phyloP scores from a whole-genome alignment of 2,113 vertebrate genomes.

The rabbit (Oryctolagus cuniculus) region DNA sequence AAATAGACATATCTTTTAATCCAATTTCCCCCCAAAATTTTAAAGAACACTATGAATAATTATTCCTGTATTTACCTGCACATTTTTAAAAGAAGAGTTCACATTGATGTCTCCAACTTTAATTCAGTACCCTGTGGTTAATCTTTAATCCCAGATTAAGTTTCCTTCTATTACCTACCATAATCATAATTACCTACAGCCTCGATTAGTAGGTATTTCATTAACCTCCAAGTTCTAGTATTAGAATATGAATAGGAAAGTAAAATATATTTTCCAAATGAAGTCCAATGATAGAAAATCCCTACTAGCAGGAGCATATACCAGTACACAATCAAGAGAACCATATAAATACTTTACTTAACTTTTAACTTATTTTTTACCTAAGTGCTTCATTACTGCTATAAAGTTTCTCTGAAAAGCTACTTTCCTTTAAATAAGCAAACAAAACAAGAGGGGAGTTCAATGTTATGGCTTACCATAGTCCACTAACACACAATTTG shows the following conservation, averaged over 20 bases:
- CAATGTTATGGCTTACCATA: background rate
- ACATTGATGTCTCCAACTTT: background rate
- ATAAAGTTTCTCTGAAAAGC: background rate
- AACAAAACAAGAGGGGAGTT: background rate
- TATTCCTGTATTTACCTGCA: background rate
- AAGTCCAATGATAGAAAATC: background rate
- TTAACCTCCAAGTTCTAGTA: background rate
- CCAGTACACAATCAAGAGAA: background rate
- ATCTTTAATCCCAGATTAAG: conserved; percentile 39
- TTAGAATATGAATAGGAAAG: no score
- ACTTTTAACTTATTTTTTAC: background rate
- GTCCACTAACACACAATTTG: background rate
- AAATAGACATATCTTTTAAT: no score
- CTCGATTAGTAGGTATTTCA: background rate
- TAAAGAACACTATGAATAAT: background rate
- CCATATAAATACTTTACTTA: background rate
- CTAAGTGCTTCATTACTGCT: background rate
- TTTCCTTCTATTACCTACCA: background rate
- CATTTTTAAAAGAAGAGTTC: conserved; percentile 14
- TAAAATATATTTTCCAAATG: background rate
- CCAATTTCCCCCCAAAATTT: no score
- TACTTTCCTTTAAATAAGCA: background rate
- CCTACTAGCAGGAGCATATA: background rate
- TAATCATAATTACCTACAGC: background rate
- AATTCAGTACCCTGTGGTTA: background rate